Conservation (phyloP, 2,888 invertebrate genomes). For the Papilio gigon region DNA sequence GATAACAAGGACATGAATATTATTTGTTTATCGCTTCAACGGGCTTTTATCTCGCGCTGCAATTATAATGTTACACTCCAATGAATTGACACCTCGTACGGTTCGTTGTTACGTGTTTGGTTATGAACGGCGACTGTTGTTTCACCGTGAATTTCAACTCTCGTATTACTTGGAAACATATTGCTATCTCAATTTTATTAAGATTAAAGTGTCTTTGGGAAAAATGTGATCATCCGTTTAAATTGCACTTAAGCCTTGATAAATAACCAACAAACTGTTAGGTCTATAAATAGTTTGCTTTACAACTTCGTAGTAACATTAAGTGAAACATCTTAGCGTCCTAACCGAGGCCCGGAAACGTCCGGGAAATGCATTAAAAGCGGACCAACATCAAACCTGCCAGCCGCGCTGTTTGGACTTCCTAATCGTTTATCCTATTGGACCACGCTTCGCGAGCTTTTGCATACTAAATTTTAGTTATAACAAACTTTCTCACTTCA, state of each 20-base stretch:
- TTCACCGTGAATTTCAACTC: background rate
- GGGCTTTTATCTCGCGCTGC: slow-evolving; percentile 29
- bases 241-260: background rate
- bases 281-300: background rate
- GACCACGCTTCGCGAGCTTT: slow-evolving; percentile 17
- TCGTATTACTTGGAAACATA: no score
- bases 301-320: background rate
- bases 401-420: slow-evolving; percentile 29
- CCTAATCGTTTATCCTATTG: slow-evolving; percentile 28
- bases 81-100: slow-evolving; percentile 16
- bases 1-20: slow-evolving; percentile 35
- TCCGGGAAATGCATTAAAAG: slow-evolving; percentile 32
- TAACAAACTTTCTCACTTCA: background rate
- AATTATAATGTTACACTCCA: slow-evolving; percentile 37
- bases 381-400: slow-evolving; percentile 28
- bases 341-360: slow-evolving; percentile 23
- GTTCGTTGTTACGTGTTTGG: background rate
- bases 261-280: background rate
- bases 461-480: slow-evolving; percentile 1
- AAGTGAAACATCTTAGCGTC: slow-evolving; percentile 24
- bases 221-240: no score
- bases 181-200: no score
- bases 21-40: slow-evolving; percentile 36
- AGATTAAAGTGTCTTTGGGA: no score
- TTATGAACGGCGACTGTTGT: background rate